phyloP scores from a whole-genome alignment of 2,888 invertebrate genomes.

The Polia nebulosa region DNA sequence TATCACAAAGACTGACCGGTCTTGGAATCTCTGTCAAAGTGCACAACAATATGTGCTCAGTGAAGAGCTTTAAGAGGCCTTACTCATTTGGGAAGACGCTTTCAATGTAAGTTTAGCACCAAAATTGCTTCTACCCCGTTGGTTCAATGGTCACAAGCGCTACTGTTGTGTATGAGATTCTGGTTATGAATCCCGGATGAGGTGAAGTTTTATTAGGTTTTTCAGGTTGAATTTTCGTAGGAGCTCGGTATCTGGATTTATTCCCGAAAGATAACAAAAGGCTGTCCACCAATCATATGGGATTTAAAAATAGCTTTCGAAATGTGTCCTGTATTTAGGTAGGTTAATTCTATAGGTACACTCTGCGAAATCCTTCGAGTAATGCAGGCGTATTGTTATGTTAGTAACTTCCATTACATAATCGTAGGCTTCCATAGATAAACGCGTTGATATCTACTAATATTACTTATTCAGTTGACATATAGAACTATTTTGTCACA shows the following conservation, averaged over 20 bases:
- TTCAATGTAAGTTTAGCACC: slow-evolving; percentile 84
- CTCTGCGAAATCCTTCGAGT: too few species aligned
- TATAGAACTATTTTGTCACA: not conserved
- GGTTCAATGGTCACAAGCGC: too few species aligned
- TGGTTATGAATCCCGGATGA: not conserved
- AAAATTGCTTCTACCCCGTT: not conserved
- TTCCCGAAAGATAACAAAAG: not conserved
- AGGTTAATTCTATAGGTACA: too few species aligned
- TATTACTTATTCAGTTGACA: too few species aligned
- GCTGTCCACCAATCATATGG: not conserved
- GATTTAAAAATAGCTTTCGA: too few species aligned
- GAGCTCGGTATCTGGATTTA: not conserved
- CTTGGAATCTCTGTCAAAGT: slow-evolving; percentile 82
- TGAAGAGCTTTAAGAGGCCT: slow-evolving; percentile 80
- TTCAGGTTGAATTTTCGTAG: not conserved
- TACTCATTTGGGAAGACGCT: slow-evolving; percentile 86
- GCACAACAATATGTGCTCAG: slow-evolving; percentile 87
- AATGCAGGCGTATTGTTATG: too few species aligned
- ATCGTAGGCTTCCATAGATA: too few species aligned
- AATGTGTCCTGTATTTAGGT: too few species aligned
- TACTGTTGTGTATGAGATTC: not conserved
- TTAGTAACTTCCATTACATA: too few species aligned
- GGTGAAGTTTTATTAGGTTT: not conserved
- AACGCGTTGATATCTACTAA: too few species aligned
- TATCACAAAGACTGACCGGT: slow-evolving; percentile 78